A percentile compares a stretch with the other conserved stretches of the same genome.
Conservation (phyloP, 1,140 invertebrate species). For the Whitmania pigra region DNA sequence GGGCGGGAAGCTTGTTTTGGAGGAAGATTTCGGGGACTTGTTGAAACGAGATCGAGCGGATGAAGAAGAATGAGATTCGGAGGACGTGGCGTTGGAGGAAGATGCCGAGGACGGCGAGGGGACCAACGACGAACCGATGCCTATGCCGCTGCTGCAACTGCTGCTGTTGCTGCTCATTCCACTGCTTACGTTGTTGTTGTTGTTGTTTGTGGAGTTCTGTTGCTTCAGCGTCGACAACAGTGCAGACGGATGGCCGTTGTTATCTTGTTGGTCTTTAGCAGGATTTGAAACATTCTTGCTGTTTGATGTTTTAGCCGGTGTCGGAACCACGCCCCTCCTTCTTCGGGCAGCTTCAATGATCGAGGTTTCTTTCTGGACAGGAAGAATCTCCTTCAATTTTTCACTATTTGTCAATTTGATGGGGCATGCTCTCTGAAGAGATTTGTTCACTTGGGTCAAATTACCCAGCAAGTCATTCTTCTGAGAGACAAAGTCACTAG, state of each 20-base stretch:
- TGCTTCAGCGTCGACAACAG: too few species aligned
- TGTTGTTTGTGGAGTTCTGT: not conserved
- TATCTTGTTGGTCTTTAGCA: too few species aligned
- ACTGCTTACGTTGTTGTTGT: constrained; percentile 2
- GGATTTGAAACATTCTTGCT: too few species aligned
- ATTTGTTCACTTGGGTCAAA: too few species aligned
- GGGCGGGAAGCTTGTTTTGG: not conserved
- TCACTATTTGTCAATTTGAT: too few species aligned
- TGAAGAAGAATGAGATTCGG: not conserved
- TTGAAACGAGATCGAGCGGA: not conserved
- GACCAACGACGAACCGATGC: not conserved
- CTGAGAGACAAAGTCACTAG: too few species aligned
- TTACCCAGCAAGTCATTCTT: too few species aligned
- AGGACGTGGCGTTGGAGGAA: not conserved
- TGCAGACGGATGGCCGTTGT: too few species aligned
- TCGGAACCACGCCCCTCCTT: not conserved
- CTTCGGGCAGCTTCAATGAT: not conserved
- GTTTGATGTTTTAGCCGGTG: not conserved
- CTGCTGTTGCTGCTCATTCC: constrained; percentile 9
- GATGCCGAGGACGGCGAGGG: not conserved
- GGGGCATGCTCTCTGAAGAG: too few species aligned
- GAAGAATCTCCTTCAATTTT: too few species aligned
- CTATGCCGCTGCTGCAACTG: constrained; percentile 1
- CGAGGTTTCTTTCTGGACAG: not conserved
- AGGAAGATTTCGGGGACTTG: not conserved